Percentiles rank a stretch among this genome's conserved stretches.
These are phyloP conservation scores for Brenthis ino DNA, from an alignment of 2,888 invertebrate species.

Conservation along the genomic window DNA sequence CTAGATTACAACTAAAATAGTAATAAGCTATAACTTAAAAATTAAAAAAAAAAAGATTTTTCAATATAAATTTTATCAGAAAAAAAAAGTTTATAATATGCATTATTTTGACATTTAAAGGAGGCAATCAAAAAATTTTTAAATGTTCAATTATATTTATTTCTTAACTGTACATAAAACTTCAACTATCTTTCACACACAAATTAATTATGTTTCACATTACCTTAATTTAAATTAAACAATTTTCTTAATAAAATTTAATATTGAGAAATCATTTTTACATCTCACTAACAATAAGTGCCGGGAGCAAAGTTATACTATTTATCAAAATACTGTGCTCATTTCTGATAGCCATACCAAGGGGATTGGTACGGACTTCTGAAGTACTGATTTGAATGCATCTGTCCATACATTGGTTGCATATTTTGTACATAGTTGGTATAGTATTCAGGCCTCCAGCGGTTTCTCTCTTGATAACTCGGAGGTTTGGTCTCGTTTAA, in stretches of 20 bases:
- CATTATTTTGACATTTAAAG: background rate
- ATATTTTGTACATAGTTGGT: constrained; percentile 48
- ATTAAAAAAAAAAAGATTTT: no score
- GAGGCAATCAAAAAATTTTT: constrained; percentile 6
- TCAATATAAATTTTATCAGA: no score
- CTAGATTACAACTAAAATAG: no score
- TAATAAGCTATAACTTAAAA: no score
- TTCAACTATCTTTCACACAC: constrained; percentile 24
- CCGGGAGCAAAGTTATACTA: constrained; percentile 24
- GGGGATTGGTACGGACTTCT: constrained; percentile 69
- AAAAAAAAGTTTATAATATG: no score
- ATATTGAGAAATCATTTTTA: constrained; percentile 33
- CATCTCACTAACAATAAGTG: constrained; percentile 25
- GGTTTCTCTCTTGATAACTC: constrained; percentile 42
- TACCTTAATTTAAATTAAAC: constrained; percentile 25
- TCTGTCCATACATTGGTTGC: constrained; percentile 53
- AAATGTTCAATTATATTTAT: constrained; percentile 25
- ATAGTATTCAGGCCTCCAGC: constrained; percentile 56
- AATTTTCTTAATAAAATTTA: constrained; percentile 31
- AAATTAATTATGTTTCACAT: constrained; percentile 23
- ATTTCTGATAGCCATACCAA: constrained; percentile 67
- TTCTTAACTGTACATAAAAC: constrained; percentile 33
- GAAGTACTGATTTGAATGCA: constrained; percentile 57
- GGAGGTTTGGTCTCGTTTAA: constrained; percentile 34
- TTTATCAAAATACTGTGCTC: constrained; percentile 36